Percentiles rank a stretch among this genome's conserved stretches.
These are phyloP conservation scores for Phalacrocorax pelagicus DNA, from an alignment of 2,113 vertebrate species.

Conservation along the genomic window DNA sequence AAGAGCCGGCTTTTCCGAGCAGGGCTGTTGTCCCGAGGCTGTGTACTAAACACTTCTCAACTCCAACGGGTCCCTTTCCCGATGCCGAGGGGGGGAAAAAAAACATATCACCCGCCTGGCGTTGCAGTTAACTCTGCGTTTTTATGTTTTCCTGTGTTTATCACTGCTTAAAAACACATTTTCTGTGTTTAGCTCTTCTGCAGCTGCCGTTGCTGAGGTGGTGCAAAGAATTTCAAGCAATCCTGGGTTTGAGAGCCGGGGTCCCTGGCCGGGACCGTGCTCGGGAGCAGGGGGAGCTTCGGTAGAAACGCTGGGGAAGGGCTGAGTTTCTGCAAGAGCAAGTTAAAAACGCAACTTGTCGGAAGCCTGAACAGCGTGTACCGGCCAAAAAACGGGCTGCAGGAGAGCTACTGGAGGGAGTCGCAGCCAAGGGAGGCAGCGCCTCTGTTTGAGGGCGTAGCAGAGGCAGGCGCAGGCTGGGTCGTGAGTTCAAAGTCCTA, in stretches of 20 bases:
- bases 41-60: rapidly evolving
- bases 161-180: not conserved
- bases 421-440: not conserved
- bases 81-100: rapidly evolving
- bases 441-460: not conserved
- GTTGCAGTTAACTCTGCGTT: rapidly evolving
- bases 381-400: not conserved
- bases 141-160: not conserved
- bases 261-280: rapidly evolving
- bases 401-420: not conserved
- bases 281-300: not conserved
- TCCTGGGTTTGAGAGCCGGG: not conserved
- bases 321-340: not conserved
- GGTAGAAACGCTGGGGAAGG: rapidly evolving
- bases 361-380: not conserved
- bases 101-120: not conserved
- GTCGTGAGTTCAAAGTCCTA: not conserved
- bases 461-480: rapidly evolving
- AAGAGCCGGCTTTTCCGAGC: not conserved
- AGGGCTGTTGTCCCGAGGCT: not conserved
- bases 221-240: not conserved
- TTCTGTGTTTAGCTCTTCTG: rapidly evolving
- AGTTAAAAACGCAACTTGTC: not conserved
- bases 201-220: not conserved
- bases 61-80: not conserved